phyloP scores from a whole-genome alignment of 2,113 vertebrate genomes.

The Strix aluco region DNA sequence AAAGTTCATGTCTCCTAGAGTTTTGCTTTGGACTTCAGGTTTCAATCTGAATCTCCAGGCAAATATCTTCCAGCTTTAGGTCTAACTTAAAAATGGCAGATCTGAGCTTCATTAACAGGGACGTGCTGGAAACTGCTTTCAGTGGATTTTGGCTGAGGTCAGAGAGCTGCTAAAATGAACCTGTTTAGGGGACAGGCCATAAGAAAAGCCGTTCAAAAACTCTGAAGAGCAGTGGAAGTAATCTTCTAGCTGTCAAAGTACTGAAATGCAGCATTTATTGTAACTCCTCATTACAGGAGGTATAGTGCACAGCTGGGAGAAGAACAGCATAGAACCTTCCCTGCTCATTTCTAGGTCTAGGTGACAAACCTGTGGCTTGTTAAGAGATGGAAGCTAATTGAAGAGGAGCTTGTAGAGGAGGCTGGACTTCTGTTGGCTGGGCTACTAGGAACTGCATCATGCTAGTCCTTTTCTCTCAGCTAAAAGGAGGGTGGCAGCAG shows the following conservation, averaged over 20 bases:
- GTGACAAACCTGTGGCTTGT: neutral
- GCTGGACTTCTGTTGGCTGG: accelerated
- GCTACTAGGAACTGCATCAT: accelerated
- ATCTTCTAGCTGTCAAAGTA: neutral
- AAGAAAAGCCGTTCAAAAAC: neutral
- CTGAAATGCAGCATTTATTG: neutral
- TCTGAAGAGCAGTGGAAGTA: neutral
- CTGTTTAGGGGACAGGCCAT: neutral
- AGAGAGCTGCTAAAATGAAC: neutral
- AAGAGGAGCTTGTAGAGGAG: neutral
- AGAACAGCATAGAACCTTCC: neutral
- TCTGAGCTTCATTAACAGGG: neutral
- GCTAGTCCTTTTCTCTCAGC: neutral
- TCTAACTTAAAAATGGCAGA: neutral
- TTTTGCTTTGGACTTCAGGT: neutral
- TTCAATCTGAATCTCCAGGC: neutral
- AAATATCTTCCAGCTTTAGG: neutral
- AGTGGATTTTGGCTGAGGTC: neutral
- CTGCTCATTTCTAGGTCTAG: neutral
- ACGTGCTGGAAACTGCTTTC: neutral
- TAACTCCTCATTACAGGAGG: too few relatives aligned
- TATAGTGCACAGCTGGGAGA: neutral
- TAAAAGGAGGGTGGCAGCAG: neutral
- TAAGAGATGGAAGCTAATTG: neutral
- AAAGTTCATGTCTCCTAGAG: neutral